Evolutionary conservation across 2,888 invertebrate genomes (phyloP).

Genomic region (Acrobasis consociella): DNA sequence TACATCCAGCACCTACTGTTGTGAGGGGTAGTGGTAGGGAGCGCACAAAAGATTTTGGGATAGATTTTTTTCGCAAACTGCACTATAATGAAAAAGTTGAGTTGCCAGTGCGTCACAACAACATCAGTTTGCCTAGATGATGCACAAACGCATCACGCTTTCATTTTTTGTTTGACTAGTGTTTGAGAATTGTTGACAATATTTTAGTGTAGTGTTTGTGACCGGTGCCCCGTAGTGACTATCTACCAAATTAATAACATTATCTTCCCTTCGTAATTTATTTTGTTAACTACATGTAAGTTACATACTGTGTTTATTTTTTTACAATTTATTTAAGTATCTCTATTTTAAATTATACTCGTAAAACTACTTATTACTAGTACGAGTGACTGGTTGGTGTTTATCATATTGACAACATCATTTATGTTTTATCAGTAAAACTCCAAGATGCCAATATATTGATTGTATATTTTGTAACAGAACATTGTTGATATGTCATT

Average conservation of each 20-base stretch:
- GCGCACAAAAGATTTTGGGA: constrained; percentile 76
- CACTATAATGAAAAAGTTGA: constrained; percentile 62
- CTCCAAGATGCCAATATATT: no score
- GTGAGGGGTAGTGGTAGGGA: constrained; percentile 73
- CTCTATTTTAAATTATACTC: no score
- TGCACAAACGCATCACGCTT: constrained; percentile 28
- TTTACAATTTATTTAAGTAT: background rate
- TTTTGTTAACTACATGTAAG: background rate
- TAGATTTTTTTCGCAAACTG: constrained; percentile 78
- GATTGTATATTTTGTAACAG: no score
- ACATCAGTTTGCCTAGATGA: constrained; percentile 42
- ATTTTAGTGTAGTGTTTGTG: constrained; percentile 20
- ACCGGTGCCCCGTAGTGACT: background rate
- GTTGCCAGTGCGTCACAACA: constrained; percentile 46
- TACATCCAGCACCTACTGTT: constrained; percentile 63
- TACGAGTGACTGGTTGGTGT: no score
- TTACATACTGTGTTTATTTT: background rate
- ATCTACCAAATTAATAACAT: background rate
- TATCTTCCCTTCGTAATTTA: background rate
- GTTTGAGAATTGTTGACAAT: constrained; percentile 25
- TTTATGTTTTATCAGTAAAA: no score
- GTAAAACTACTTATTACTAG: no score
- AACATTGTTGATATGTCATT: no score
- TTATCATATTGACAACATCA: no score
- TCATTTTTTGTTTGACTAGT: constrained; percentile 30